Evolutionary conservation across 2,113 vertebrate species (phyloP).

Genomic region (Pan paniscus): DNA sequence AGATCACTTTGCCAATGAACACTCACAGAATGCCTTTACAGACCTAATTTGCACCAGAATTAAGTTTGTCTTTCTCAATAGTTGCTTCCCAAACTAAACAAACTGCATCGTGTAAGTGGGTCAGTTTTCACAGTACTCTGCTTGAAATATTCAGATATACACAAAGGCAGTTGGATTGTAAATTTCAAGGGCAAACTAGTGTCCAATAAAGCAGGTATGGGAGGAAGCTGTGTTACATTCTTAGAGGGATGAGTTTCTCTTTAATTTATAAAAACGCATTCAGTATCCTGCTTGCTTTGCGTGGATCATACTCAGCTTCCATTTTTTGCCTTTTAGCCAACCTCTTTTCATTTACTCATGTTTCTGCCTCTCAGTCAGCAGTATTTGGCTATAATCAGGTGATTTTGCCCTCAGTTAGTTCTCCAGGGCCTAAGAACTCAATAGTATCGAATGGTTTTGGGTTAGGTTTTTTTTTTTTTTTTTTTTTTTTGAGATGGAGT

Average conservation of each 20-base stretch:
- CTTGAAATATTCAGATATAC: neutral
- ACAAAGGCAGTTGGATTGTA: neutral
- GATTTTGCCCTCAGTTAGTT: neutral
- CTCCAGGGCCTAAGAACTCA: neutral
- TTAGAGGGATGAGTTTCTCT: conserved; percentile 3
- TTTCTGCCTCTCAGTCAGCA: neutral
- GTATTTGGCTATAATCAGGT: conserved; percentile 2
- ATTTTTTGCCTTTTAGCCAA: neutral
- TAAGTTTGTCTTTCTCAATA: conserved; percentile 20
- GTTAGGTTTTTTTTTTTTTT: neutral
- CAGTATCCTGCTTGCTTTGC: neutral
- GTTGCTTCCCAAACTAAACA: conserved; percentile 34
- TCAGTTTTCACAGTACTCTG: conserved; percentile 6
- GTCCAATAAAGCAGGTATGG: neutral
- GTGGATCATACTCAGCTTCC: neutral
- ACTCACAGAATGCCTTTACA: neutral
- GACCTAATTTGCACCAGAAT: neutral
- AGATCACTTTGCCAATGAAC: neutral
- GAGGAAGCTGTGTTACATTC: conserved; percentile 13
- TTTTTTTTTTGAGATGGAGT: too few relatives aligned
- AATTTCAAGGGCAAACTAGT: neutral
- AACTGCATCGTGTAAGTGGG: neutral
- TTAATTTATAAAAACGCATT: conserved; percentile 15
- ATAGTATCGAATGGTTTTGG: neutral
- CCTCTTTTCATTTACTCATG: neutral